Evolutionary conservation across 2,797 vertebrate species (phyloP).

Genomic region (Tokudaia tokunoshimensis): DNA sequence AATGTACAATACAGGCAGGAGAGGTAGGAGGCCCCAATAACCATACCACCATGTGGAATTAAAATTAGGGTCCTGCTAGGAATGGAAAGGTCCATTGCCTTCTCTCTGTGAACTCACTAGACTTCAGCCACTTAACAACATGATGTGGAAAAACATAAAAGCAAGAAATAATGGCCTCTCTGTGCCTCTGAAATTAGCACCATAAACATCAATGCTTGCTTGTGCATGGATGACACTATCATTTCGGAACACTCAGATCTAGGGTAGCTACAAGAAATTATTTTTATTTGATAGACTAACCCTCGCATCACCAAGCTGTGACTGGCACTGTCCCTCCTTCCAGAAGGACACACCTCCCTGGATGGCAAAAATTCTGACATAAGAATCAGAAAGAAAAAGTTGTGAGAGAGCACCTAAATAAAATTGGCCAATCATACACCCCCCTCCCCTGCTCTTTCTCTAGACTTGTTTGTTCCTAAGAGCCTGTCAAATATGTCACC

Average conservation of each 20-base stretch:
- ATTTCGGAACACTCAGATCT: neutral
- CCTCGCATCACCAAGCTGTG: too few relatives aligned
- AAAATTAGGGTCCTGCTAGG: neutral
- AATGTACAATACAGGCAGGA: fast-evolving
- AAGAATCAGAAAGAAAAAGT: neutral
- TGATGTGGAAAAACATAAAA: neutral
- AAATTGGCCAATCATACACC: neutral
- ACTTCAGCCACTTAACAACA: neutral
- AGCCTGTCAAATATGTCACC: neutral
- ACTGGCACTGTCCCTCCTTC: neutral
- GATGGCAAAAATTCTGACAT: neutral
- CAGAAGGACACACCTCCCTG: neutral
- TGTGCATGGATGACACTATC: constrained; percentile 3
- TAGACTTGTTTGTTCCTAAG: neutral
- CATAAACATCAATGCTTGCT: constrained; percentile 59
- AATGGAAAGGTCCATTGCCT: neutral
- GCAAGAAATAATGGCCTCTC: neutral
- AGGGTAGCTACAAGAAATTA: neutral
- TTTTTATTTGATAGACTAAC: neutral
- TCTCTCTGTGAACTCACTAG: neutral
- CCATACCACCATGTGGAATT: neutral
- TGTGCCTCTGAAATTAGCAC: neutral
- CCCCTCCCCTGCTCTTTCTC: neutral
- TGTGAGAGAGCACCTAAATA: neutral
- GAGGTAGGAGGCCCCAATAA: too few relatives aligned